These are phyloP conservation scores for Drosophila kambysellisi DNA, from an alignment of 2,888 invertebrate species.

Conservation along the genomic window DNA sequence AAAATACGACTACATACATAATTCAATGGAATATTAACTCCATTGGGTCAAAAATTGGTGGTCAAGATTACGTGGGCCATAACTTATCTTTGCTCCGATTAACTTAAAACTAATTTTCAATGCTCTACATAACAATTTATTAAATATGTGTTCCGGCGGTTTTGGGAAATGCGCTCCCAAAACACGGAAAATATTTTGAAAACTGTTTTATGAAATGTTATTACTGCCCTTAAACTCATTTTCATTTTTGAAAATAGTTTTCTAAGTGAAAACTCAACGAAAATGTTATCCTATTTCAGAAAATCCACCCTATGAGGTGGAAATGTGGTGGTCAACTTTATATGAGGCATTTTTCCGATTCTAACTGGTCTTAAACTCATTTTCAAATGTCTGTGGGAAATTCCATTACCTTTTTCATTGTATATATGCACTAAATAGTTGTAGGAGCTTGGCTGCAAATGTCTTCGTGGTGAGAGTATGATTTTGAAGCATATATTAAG, in stretches of 20 bases:
- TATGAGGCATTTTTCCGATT: not conserved
- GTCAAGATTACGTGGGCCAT: not conserved
- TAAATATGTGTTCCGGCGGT: not conserved
- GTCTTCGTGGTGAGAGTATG: slow-evolving; percentile 22
- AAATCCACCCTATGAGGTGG: not conserved
- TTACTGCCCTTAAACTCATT: not conserved
- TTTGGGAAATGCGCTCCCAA: not conserved
- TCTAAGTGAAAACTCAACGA: not conserved
- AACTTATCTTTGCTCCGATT: not conserved
- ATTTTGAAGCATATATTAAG: slow-evolving; percentile 41
- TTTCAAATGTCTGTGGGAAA: not conserved
- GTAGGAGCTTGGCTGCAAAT: slow-evolving; percentile 35
- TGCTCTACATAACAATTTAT: slow-evolving; percentile 1
- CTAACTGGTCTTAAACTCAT: not conserved
- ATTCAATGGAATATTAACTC: not conserved
- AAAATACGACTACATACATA: not conserved
- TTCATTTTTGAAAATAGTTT: not conserved
- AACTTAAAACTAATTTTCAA: slow-evolving; percentile 1
- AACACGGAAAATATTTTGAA: not conserved
- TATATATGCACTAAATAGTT: slow-evolving; percentile 46
- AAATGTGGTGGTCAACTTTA: not conserved
- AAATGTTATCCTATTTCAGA: not conserved
- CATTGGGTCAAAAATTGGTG: slow-evolving; percentile 5
- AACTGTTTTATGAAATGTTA: not conserved
- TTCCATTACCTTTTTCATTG: slow-evolving; percentile 11